Evolutionary conservation across 2,888 invertebrate species (phyloP).

Genomic region (Salpingus planirostris): DNA sequence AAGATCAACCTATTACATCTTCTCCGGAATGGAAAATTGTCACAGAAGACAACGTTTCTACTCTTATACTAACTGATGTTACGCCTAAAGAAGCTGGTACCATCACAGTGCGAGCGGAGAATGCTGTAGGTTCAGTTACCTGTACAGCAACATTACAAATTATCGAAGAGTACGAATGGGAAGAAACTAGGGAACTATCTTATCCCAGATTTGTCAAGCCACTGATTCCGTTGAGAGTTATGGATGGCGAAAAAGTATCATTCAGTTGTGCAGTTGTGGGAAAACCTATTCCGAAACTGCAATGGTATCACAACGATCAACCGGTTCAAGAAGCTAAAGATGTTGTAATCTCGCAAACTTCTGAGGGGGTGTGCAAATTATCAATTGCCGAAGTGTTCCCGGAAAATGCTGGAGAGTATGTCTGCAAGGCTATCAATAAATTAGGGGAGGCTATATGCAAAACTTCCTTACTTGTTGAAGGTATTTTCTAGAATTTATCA

Average conservation of each 20-base stretch:
- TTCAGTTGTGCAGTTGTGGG: constrained; percentile 67
- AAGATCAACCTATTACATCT: constrained; percentile 61
- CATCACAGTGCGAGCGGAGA: constrained; percentile 83
- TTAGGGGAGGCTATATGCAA: constrained; percentile 74
- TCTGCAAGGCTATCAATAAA: constrained; percentile 72
- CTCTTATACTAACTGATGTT: constrained; percentile 65
- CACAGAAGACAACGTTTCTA: constrained; percentile 68
- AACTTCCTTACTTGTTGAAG: constrained; percentile 71
- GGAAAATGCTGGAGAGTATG: constrained; percentile 83
- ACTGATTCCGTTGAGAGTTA: constrained; percentile 65
- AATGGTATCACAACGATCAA: constrained; percentile 70
- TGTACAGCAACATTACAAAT: constrained; percentile 66
- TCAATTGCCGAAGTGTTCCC: constrained; percentile 81
- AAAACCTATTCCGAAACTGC: constrained; percentile 68
- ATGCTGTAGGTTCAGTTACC: constrained; percentile 82
- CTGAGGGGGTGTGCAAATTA: constrained; percentile 71
- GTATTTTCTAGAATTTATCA: too few relatives aligned
- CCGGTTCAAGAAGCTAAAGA: constrained; percentile 69
- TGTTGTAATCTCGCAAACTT: constrained; percentile 62
- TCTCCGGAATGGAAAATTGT: constrained; percentile 63
- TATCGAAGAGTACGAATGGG: constrained; percentile 48
- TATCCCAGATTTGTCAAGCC: constrained; percentile 72
- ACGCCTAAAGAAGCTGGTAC: constrained; percentile 61
- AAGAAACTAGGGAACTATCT: constrained; percentile 51
- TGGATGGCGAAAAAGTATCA: constrained; percentile 82